Conservation (phyloP, 1,140 invertebrate species). For the Drosophila busckii region DNA sequence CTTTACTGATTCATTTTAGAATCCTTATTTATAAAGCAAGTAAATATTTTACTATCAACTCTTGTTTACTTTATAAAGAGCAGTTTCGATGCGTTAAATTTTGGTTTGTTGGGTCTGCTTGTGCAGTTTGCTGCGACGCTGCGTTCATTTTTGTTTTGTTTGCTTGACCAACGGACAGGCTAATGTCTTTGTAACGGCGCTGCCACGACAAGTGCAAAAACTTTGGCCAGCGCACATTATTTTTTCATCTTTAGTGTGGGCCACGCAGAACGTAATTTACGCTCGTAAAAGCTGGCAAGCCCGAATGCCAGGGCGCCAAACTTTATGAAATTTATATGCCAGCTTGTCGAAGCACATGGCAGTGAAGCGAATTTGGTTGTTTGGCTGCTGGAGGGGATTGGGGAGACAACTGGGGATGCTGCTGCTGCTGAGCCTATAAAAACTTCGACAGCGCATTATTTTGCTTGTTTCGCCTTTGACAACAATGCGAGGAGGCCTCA, state of each 20-base stretch:
- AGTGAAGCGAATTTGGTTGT: neutral
- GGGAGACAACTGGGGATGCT: neutral
- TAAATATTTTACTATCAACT: no score
- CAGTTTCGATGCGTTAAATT: no score
- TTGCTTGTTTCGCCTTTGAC: slow-evolving; percentile 71
- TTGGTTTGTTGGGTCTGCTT: no score
- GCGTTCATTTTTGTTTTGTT: no score
- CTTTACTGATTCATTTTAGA: no score
- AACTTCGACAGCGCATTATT: slow-evolving; percentile 75
- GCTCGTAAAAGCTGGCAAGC: slow-evolving; percentile 74
- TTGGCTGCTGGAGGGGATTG: neutral
- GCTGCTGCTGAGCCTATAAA: slow-evolving; percentile 67
- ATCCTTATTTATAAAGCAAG: no score
- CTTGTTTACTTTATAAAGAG: no score
- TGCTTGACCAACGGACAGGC: slow-evolving; percentile 49
- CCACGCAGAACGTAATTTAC: slow-evolving; percentile 78
- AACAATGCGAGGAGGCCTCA: slow-evolving; percentile 52
- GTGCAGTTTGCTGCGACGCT: no score
- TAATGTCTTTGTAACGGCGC: slow-evolving; percentile 67
- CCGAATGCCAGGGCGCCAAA: slow-evolving; percentile 61
- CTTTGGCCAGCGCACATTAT: slow-evolving; percentile 75
- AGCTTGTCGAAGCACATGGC: slow-evolving; percentile 27
- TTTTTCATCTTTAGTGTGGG: slow-evolving; percentile 77
- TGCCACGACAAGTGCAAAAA: slow-evolving; percentile 56
- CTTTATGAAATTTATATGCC: slow-evolving; percentile 75